Percentiles rank a stretch among this genome's conserved stretches.
Conservation (phyloP, 2,888 invertebrate species). For the Oscheius onirici region DNA sequence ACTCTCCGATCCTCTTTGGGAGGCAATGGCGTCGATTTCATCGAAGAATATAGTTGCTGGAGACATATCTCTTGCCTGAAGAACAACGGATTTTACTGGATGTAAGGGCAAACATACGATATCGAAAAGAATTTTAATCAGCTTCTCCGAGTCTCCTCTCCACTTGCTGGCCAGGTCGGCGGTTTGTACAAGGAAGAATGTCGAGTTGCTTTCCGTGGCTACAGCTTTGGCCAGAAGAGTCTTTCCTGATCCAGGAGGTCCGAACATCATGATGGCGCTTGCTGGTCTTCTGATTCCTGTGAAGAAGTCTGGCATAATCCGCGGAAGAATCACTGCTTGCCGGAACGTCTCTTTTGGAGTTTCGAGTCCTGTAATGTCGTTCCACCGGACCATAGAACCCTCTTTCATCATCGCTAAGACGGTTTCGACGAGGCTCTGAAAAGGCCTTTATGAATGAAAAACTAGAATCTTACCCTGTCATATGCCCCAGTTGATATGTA, state of each 20-base stretch:
- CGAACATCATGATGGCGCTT: neutral
- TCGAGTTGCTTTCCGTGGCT: slow-evolving; percentile 75
- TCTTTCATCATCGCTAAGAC: slow-evolving; percentile 17
- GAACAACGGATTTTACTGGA: neutral
- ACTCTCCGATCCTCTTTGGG: slow-evolving; percentile 85
- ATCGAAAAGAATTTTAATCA: slow-evolving; percentile 90
- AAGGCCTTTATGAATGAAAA: neutral
- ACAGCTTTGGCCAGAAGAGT: slow-evolving; percentile 74
- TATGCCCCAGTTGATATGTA: neutral
- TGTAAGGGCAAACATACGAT: neutral
- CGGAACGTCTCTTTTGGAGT: slow-evolving; percentile 17
- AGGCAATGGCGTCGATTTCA: slow-evolving; percentile 90
- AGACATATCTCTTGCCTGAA: slow-evolving; percentile 76
- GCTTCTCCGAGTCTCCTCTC: slow-evolving; percentile 97
- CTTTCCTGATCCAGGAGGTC: slow-evolving; percentile 76
- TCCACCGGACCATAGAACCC: neutral
- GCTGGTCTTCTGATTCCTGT: slow-evolving; percentile 74
- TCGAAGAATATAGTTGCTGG: slow-evolving; percentile 81
- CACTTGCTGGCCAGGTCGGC: slow-evolving; percentile 98
- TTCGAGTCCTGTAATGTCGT: slow-evolving; percentile 19
- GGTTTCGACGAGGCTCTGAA: neutral
- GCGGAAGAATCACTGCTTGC: slow-evolving; percentile 95
- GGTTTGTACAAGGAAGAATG: slow-evolving; percentile 85
- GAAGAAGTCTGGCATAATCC: slow-evolving; percentile 98
- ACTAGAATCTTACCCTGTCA: neutral